Conservation (phyloP, 2,113 vertebrate species). For the Laticauda laticaudata region DNA sequence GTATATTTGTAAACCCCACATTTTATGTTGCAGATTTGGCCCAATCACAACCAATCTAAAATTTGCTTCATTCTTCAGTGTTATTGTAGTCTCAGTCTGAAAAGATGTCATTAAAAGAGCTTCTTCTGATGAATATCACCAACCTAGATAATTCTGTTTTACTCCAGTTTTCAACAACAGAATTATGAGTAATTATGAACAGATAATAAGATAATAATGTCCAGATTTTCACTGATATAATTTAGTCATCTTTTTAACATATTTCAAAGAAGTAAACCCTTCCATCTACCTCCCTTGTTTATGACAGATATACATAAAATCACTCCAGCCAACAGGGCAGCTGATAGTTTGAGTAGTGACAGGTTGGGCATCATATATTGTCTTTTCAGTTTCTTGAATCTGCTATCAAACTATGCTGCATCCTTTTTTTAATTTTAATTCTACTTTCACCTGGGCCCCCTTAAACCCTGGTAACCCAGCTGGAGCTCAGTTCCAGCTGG, state of each 20-base stretch:
- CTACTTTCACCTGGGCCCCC: not conserved
- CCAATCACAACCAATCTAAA: not conserved
- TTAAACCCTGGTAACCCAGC: not conserved
- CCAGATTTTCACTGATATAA: not conserved
- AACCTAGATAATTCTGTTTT: not conserved
- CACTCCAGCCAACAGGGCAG: not conserved
- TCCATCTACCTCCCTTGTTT: not conserved
- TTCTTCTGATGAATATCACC: not conserved
- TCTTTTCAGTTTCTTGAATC: not conserved
- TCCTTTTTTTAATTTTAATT: not conserved
- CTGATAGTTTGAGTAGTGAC: not conserved
- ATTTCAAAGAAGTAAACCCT: not conserved
- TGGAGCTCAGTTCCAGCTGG: not conserved
- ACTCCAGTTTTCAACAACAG: not conserved
- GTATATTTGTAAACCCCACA: not conserved
- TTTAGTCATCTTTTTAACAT: not conserved
- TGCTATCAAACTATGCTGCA: not conserved
- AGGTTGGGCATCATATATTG: not conserved
- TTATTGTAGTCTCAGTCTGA: not conserved
- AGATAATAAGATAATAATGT: not conserved
- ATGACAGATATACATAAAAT: not conserved
- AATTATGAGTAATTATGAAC: not conserved
- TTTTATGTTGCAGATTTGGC: not conserved
- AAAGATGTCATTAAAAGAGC: not conserved
- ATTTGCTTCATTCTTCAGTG: not conserved